Evolutionary conservation across 2,113 vertebrate genomes (phyloP).

Genomic region (Syrmaticus mikado): DNA sequence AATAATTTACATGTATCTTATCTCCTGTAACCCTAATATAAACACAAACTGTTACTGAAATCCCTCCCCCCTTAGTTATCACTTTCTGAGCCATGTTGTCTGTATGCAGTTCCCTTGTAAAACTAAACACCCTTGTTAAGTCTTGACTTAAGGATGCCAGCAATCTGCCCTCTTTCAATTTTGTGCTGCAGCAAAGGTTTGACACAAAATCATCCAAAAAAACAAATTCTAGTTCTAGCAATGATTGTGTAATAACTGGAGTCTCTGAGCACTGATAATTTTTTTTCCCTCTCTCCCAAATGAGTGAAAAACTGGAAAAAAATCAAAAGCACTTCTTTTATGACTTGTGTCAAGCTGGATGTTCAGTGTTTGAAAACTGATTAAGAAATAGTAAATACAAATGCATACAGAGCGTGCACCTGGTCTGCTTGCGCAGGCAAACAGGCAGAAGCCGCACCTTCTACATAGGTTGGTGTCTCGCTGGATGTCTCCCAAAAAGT

Average conservation of each 20-base stretch:
- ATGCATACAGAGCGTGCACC: background rate
- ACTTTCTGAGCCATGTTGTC: conserved; percentile 1
- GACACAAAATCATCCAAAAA: conserved; percentile 10
- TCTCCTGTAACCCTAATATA: background rate
- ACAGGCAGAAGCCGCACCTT: background rate
- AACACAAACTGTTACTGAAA: background rate
- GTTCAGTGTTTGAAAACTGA: conserved; percentile 12
- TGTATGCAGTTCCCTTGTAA: conserved; percentile 33
- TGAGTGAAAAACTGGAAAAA: conserved; percentile 13
- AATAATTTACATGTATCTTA: background rate
- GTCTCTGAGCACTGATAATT: background rate
- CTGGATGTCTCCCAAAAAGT: background rate
- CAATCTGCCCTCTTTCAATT: conserved; percentile 45
- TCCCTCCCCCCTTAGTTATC: conserved; percentile 60
- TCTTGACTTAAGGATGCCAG: conserved; percentile 76
- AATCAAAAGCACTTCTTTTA: background rate
- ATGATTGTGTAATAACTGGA: background rate
- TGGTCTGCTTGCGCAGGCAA: background rate
- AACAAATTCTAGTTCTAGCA: conserved; percentile 5
- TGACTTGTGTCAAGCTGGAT: background rate
- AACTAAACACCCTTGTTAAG: conserved; percentile 38
- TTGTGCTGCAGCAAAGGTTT: conserved; percentile 58
- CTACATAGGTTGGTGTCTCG: background rate
- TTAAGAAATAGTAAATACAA: background rate
- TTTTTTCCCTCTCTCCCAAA: background rate